Conservation (phyloP, 2,113 vertebrate species). For the zebrafish (Danio rerio) region GRCz12tu NC_133176.1:26500001-26500500, state of each 20-base stretch:
- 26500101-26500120: constrained; percentile 33
- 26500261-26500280: constrained; percentile 50
- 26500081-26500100: not conserved
- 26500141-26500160: constrained; percentile 31
- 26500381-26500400: constrained; percentile 11
- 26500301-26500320: not conserved
- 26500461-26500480: not conserved
- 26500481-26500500: not conserved
- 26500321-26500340: not conserved
- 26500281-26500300: not conserved
- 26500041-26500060: not conserved
- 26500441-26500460: not conserved
- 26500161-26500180: constrained; percentile 15
- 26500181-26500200: constrained; percentile 13
- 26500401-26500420: not conserved
- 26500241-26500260: constrained; percentile 32
- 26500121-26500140: constrained; percentile 56
- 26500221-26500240: constrained; percentile 47
- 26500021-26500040: not conserved
- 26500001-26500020: constrained; percentile 8
- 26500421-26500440: not conserved
- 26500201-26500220: constrained; percentile 50
- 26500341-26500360: not conserved
- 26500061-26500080: not conserved
- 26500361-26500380: not conserved